Evolutionary conservation across 2,888 invertebrate genomes (phyloP), one percentile per base, ranked within the genome.

Genomic region (Himalopsyche tibetana): DNA sequence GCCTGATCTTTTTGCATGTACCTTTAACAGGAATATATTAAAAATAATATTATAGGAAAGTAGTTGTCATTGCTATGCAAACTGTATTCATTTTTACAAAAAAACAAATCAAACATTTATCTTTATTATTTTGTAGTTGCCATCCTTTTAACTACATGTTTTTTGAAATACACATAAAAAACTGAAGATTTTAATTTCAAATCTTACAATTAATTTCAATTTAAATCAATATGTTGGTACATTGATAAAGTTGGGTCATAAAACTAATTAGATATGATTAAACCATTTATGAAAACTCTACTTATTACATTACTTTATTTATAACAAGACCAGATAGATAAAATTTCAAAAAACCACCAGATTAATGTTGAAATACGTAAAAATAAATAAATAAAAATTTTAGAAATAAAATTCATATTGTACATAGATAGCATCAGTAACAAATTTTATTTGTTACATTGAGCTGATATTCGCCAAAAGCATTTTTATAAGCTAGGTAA

Each of bases 331-430:
- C 88, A 87, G 87, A 88, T 45, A 51, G 56, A 88, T 88, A 89
- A 86, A 89, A 79, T 88, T 87, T 88, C 84, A 84, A 88, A 56
- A 80, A 55, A 87, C 87, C 88, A 85, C 88, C 87, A 85, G 85
- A 86, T 82, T 88, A 87, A 88, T 88, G 88, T 89, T 88, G 88
- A 83, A 89, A 89, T 89, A 88, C 86, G 19, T 42, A 80, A 85
- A 85, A 85, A 89, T 88, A 88, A 88, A 86, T 81, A 84, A 63
- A 63, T 63, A 63, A 63, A 63, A 63, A 63, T 63, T 63, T 63
- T 63, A 19, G 63, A 63, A 63, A 63, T 63, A 63, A 63, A 63
- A 63, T 63, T 63, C 19, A 63, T 63, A 19, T 63, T 63, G 56
- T 63, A 63, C 56, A 56, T 9, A 56, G n/a, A 63, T 63, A 63